phyloP scores from a whole-genome alignment of 2,888 invertebrate genomes.

The Stegophylla sp. region DNA sequence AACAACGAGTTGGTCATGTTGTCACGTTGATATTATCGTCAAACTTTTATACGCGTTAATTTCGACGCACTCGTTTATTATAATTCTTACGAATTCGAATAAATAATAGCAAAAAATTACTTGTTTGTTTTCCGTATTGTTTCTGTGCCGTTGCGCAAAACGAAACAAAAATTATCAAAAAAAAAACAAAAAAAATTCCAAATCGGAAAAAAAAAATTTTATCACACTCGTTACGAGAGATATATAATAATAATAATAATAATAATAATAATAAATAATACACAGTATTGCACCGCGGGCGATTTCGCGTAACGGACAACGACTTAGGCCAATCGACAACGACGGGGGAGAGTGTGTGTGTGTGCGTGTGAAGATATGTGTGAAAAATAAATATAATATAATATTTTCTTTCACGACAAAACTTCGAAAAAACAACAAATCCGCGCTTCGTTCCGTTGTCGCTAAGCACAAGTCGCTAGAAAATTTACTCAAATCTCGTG shows the following conservation, averaged over 20 bases:
- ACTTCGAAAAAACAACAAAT: too few relatives aligned
- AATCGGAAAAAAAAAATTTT: not conserved
- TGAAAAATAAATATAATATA: not conserved
- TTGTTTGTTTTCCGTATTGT: conserved; percentile 8
- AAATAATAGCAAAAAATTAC: conserved; percentile 4
- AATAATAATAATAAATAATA: not conserved
- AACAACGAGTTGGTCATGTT: conserved; percentile 56
- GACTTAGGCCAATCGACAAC: conserved; percentile 26
- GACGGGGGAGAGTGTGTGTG: not conserved
- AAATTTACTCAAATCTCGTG: conserved; percentile 14
- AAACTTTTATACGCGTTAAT: conserved; percentile 1
- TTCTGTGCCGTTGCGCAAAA: not conserved
- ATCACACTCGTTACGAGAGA: not conserved
- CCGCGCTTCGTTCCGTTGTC: not conserved
- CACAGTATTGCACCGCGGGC: conserved; percentile 17
- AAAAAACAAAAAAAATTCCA: conserved; percentile 16
- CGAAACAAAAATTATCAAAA: too few relatives aligned
- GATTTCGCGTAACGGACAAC: conserved; percentile 26
- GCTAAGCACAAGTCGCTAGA: conserved; percentile 27
- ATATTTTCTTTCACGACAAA: not conserved
- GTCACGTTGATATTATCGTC: conserved; percentile 6
- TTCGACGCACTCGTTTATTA: conserved; percentile 31
- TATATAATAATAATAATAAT: conserved; percentile 4
- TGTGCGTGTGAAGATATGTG: too few relatives aligned
- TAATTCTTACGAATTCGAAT: not conserved